Evolutionary conservation across 1,140 invertebrate genomes (phyloP).

Genomic region (Aphaenogaster floridana): DNA sequence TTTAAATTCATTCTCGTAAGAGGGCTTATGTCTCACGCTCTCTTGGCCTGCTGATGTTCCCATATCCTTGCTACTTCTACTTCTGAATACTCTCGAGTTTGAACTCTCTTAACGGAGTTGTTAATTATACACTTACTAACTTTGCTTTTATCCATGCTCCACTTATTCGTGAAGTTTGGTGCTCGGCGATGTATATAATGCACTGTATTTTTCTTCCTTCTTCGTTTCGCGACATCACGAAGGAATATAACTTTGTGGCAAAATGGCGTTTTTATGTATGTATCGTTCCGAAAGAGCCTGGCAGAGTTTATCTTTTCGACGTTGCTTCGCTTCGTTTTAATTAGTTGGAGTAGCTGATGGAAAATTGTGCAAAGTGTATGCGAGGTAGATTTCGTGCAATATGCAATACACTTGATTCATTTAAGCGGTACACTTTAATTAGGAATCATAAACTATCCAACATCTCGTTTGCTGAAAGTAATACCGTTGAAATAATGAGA

Average conservation of each 20-base stretch:
- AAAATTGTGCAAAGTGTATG: conserved; percentile 49
- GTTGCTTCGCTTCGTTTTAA: conserved; percentile 37
- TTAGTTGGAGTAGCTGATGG: conserved; percentile 42
- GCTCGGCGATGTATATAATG: conserved; percentile 48
- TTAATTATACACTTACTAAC: conserved; percentile 76
- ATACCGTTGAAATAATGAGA: conserved; percentile 29
- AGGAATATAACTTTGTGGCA: conserved; percentile 55
- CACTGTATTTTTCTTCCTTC: conserved; percentile 51
- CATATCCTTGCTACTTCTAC: conserved; percentile 38
- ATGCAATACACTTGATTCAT: conserved; percentile 38
- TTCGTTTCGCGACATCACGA: conserved; percentile 41
- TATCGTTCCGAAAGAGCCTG: conserved; percentile 29
- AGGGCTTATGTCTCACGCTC: conserved; percentile 41
- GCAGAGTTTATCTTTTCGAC: conserved; percentile 35
- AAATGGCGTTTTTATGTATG: conserved; percentile 56
- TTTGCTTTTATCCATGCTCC: conserved; percentile 74
- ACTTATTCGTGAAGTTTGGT: conserved; percentile 72
- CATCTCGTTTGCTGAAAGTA: conserved; percentile 36
- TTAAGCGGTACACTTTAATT: conserved; percentile 43
- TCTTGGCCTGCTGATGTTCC: conserved; percentile 30
- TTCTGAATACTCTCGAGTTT: conserved; percentile 61
- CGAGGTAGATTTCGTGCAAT: conserved; percentile 12
- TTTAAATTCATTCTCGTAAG: conserved; percentile 55
- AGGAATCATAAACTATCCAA: conserved; percentile 37
- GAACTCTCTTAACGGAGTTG: conserved; percentile 58